Conservation (phyloP, 1,140 invertebrate species). For the Galleria mellonella region DNA sequence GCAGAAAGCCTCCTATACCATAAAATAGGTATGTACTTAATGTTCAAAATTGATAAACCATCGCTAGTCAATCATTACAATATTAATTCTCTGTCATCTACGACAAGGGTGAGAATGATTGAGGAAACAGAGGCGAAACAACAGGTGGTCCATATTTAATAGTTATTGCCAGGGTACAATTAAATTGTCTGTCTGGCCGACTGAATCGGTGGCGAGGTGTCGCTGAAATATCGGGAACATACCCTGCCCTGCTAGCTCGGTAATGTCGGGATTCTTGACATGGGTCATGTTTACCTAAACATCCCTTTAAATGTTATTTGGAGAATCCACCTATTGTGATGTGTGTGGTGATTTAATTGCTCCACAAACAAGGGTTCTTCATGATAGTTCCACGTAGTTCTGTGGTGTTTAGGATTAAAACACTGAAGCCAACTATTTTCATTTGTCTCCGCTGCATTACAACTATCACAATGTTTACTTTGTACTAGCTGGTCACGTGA, state of each 20-base stretch:
- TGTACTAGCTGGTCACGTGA: too few species aligned
- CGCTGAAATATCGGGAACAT: slow-evolving; percentile 15
- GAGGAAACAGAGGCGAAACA: slow-evolving; percentile 18
- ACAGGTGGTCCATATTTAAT: slow-evolving; percentile 50
- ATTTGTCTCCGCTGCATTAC: too few species aligned
- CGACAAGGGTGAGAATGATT: slow-evolving; percentile 3
- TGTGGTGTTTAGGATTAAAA: slow-evolving; percentile 1
- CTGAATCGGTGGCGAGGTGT: background rate
- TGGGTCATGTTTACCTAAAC: slow-evolving; percentile 37
- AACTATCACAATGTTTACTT: too few species aligned
- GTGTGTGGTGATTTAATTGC: slow-evolving; percentile 28
- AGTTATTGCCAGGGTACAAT: slow-evolving; percentile 30
- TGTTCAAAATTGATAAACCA: too few species aligned
- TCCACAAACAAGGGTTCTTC: slow-evolving; percentile 13
- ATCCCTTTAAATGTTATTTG: slow-evolving; percentile 27
- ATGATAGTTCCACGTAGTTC: background rate
- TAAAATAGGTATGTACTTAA: too few species aligned
- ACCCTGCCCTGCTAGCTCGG: background rate
- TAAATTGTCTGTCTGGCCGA: slow-evolving; percentile 30
- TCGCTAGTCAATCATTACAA: background rate
- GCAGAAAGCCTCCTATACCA: too few species aligned
- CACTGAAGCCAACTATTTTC: too few species aligned
- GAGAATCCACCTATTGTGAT: slow-evolving; percentile 21
- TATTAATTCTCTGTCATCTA: slow-evolving; percentile 1
- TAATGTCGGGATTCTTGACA: slow-evolving; percentile 20